A percentile compares a stretch with the other conserved stretches of the same genome.
Evolutionary conservation across 1,140 invertebrate species (phyloP).

Genomic region (Bombus affinis): DNA sequence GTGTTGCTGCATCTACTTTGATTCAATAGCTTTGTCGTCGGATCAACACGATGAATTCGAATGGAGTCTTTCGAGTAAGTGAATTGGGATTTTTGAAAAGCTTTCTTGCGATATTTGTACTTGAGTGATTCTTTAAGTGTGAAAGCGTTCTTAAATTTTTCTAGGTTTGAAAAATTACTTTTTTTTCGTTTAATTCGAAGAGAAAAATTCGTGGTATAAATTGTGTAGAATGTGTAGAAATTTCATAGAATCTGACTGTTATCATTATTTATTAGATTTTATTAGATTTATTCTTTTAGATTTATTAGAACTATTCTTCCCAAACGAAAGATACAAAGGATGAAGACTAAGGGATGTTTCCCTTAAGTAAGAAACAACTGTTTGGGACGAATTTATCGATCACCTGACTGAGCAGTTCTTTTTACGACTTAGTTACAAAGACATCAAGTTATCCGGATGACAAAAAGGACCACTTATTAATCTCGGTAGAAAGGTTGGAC

Average conservation of each 20-base stretch:
- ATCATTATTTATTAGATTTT: no score
- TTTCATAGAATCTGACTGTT: background rate
- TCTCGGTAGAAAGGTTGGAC: slow-evolving; percentile 23
- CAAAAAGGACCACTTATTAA: slow-evolving; percentile 49
- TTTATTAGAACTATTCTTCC: background rate
- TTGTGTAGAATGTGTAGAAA: no score
- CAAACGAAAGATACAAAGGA: background rate
- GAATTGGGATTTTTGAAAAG: background rate
- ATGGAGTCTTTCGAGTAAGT: background rate
- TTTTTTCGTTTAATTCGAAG: background rate
- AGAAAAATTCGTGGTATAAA: background rate
- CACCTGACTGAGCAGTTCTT: background rate
- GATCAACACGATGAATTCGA: background rate
- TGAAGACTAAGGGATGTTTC: background rate
- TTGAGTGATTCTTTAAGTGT: background rate
- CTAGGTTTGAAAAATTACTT: background rate
- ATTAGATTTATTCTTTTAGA: background rate
- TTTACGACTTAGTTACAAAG: background rate
- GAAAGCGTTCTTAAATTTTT: background rate
- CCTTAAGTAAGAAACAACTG: background rate
- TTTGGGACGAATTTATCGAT: background rate
- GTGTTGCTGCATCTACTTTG: background rate
- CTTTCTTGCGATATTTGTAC: background rate
- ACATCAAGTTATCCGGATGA: background rate
- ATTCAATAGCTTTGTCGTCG: background rate